Evolutionary conservation across 2,113 vertebrate genomes (phyloP), one percentile per base, ranked within the genome.

Genomic region (Ictalurus punctatus): DNA sequence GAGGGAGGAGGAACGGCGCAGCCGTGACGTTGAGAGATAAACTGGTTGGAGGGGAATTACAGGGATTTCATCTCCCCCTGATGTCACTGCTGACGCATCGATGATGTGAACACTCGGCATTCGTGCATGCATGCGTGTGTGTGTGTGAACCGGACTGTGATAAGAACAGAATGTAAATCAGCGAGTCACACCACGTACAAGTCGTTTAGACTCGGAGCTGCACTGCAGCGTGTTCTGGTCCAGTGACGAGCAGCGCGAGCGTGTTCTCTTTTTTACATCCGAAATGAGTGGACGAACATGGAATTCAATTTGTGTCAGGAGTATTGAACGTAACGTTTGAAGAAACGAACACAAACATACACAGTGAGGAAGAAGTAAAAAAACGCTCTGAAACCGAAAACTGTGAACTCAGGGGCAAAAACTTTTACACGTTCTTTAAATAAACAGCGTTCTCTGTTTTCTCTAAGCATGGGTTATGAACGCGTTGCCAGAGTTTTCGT

Each of bases 11-110:
- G 83, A 79, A 65, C 71, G 63, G 61, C 0, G 87, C 86, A 67
- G 76, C 59, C 81, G 5, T 81, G 88, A 92, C 89, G 80, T 4
- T 4, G 79, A 87, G 85, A 90, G 82, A 90, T 80, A 87, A 82
- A 59, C 21, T 9, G 73, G 79, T 59, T 67, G 6, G 17, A 85
- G 63, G 44, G 54, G 80, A 86, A 74, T 88, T 86, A 78, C 65
- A 59, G 59, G 34, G 87, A 79, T 84, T 90, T 87, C 78, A 63
- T 25, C 30, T 34, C 69, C 87, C 85, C 78, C 52, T 86, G 90
- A 84, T 67, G 63, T 84, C 61, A 63, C 40, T 19, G n/a, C 65
- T 40, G 37, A 85, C 17, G 61, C 63, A 48, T 40, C n/a, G 19
- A 84, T 84, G 83, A 84, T 84, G 83, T n/a, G 40, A 8, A 7